These are phyloP conservation scores for Thamnophis elegans DNA, from an alignment of 2,797 vertebrate genomes.

Conservation along the genomic window DNA sequence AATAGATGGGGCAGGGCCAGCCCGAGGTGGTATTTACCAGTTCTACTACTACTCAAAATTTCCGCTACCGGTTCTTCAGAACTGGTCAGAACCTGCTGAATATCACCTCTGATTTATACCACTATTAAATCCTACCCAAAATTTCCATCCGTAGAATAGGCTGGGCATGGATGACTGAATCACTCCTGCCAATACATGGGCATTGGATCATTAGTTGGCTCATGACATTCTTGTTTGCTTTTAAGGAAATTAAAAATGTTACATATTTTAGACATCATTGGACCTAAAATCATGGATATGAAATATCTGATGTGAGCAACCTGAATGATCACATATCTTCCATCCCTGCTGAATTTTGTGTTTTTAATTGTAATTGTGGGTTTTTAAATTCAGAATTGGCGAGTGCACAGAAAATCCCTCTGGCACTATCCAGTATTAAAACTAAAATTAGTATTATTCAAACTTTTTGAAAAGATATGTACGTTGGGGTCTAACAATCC, in stretches of 20 bases:
- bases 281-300: neutral
- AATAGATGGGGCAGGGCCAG: too few relatives aligned
- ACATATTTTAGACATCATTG: neutral
- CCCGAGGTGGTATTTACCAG: too few relatives aligned
- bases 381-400: neutral
- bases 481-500: neutral
- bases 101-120: neutral
- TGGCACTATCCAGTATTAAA: neutral
- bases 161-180: neutral
- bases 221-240: neutral
- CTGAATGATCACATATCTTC: neutral
- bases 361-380: neutral
- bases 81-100: too few relatives aligned
- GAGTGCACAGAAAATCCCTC: constrained; percentile 4
- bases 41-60: too few relatives aligned
- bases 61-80: too few relatives aligned
- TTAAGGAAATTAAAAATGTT: neutral
- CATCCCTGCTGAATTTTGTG: neutral
- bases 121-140: neutral
- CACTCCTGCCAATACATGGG: neutral
- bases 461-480: constrained; percentile 16
- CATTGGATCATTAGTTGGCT: neutral
- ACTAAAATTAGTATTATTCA: constrained; percentile 35
- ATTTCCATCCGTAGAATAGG: neutral
- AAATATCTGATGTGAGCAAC: neutral